phyloP scores from a whole-genome alignment of 2,888 invertebrate species.

The Himalopsyche japonica region DNA sequence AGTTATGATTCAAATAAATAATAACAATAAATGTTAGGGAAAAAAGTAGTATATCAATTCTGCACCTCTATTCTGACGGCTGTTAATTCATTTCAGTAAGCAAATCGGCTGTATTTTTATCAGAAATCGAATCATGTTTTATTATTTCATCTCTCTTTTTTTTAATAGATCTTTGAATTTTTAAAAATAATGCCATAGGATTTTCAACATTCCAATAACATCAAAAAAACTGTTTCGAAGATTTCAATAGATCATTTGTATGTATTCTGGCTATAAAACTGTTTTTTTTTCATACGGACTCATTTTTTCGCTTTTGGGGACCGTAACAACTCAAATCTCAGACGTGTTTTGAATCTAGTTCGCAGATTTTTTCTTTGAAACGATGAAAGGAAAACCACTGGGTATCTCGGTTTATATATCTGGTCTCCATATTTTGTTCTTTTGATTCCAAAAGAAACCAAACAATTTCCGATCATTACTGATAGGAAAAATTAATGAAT shows the following conservation, averaged over 20 bases:
- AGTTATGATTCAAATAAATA: too few relatives aligned
- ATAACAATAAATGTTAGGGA: too few relatives aligned
- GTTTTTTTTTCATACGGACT: slow-evolving; percentile 6
- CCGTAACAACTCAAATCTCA: slow-evolving; percentile 10
- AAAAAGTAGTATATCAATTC: too few relatives aligned
- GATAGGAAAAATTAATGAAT: background rate
- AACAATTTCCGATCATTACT: background rate
- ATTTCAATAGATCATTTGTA: background rate
- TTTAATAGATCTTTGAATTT: too few relatives aligned
- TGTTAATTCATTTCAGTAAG: too few relatives aligned
- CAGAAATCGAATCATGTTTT: too few relatives aligned
- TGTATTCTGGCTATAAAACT: background rate
- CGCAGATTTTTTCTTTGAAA: background rate
- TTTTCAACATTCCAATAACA: too few relatives aligned
- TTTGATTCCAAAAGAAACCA: background rate
- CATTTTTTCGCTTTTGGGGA: slow-evolving; percentile 12
- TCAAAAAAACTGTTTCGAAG: too few relatives aligned
- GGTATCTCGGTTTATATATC: background rate
- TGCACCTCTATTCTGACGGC: too few relatives aligned
- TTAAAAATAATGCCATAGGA: too few relatives aligned
- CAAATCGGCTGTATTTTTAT: too few relatives aligned
- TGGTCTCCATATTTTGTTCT: background rate
- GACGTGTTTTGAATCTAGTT: slow-evolving; percentile 11
- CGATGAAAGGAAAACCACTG: background rate
- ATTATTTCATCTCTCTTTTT: too few relatives aligned